These are phyloP conservation scores for Corvus moneduloides DNA, from an alignment of 2,113 vertebrate species.

Conservation along the genomic window DNA sequence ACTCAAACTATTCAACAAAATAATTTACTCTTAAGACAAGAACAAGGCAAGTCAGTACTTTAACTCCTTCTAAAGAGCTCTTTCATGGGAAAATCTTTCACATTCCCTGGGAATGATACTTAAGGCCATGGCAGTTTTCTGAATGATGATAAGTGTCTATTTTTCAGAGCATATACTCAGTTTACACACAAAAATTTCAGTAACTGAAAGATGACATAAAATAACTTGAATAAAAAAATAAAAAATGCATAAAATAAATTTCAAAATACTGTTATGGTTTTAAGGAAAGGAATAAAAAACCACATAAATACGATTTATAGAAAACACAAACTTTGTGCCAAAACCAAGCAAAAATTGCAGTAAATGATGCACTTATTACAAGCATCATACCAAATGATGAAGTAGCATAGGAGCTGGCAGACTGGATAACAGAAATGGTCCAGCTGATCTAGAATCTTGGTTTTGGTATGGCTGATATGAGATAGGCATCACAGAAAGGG, in stretches of 20 bases:
- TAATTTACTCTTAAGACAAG: not conserved
- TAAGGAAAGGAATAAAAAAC: not conserved
- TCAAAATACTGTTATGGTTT: not conserved
- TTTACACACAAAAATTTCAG: not conserved
- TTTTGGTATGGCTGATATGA: not conserved
- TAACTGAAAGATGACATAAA: not conserved
- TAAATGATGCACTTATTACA: not conserved
- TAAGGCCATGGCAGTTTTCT: not conserved
- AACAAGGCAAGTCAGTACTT: not conserved
- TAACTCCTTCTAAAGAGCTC: not conserved
- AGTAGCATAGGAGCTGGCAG: not conserved
- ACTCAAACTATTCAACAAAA: not conserved
- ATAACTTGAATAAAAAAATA: not conserved
- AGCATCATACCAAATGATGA: not conserved
- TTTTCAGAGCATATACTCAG: not conserved
- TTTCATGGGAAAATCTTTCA: not conserved
- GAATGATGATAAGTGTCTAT: fast-evolving
- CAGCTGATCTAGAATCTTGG: not conserved
- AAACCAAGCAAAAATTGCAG: not conserved
- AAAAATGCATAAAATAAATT: not conserved
- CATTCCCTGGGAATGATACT: not conserved
- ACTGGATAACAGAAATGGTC: not conserved
- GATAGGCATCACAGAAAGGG: not conserved
- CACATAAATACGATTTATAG: not conserved
- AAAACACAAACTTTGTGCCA: not conserved